Conservation (phyloP, 2,113 vertebrate species). For the Antechinus stuartii region DNA sequence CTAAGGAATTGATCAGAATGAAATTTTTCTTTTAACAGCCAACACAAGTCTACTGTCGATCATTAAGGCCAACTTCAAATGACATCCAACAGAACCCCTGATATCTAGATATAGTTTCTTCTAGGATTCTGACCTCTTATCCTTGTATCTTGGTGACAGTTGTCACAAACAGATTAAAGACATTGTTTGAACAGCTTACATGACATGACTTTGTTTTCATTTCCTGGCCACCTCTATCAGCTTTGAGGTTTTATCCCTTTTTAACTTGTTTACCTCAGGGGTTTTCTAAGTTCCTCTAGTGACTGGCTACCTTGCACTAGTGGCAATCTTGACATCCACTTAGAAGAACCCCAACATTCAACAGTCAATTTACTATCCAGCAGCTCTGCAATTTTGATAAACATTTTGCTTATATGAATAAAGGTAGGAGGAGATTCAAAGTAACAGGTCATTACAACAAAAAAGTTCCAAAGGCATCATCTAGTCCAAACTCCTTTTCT, state of each 20-base stretch:
- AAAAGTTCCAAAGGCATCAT: neutral
- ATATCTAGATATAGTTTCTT: constrained; percentile 10
- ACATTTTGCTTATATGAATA: neutral
- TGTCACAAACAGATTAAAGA: constrained; percentile 67
- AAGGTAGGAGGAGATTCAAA: neutral
- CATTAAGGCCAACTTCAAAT: constrained; percentile 24
- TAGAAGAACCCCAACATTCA: neutral
- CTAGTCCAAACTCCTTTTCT: neutral
- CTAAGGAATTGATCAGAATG: constrained; percentile 14
- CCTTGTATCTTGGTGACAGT: constrained; percentile 45
- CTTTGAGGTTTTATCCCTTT: constrained; percentile 13
- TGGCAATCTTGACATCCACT: neutral
- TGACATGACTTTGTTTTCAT: constrained; percentile 32
- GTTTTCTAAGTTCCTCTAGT: constrained; percentile 29
- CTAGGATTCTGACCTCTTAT: constrained; percentile 29
- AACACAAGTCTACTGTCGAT: constrained; percentile 2
- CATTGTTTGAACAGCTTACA: constrained; percentile 59
- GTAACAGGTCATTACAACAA: neutral
- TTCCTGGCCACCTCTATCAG: constrained; percentile 3
- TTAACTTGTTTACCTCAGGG: constrained; percentile 40
- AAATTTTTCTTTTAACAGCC: constrained; percentile 44
- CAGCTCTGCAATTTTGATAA: neutral
- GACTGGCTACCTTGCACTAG: neutral
- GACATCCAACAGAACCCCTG: rapidly evolving
- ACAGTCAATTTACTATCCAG: neutral